Percentiles rank a stretch among this genome's conserved stretches.
Evolutionary conservation across 1,140 invertebrate species (phyloP).

Genomic region (Heliothis virescens): DNA sequence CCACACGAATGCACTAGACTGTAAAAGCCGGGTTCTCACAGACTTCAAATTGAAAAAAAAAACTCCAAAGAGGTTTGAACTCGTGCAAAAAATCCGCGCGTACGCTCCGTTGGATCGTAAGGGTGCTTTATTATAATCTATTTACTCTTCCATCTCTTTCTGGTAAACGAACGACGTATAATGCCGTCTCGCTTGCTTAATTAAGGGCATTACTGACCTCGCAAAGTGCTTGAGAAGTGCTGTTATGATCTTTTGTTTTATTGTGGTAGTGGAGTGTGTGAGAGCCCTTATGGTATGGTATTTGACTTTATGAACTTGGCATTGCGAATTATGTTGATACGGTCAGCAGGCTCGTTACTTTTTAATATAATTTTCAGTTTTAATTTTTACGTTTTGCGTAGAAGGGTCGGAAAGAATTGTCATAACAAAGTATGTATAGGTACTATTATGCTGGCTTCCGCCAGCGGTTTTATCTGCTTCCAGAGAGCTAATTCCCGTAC

Average conservation of each 20-base stretch:
- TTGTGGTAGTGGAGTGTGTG: slow-evolving; percentile 69
- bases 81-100: slow-evolving; percentile 73
- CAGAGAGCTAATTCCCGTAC: too few species aligned
- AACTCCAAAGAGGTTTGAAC: slow-evolving; percentile 54
- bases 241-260: slow-evolving; percentile 83
- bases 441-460: too few species aligned
- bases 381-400: not conserved
- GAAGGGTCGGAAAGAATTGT: not conserved
- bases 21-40: slow-evolving; percentile 73
- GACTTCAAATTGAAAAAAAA: slow-evolving; percentile 56
- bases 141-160: slow-evolving; percentile 56
- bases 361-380: not conserved
- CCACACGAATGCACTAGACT: slow-evolving; percentile 72
- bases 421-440: too few species aligned
- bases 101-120: slow-evolving; percentile 68
- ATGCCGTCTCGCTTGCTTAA: slow-evolving; percentile 65
- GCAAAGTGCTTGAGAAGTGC: slow-evolving; percentile 78
- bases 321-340: slow-evolving; percentile 49
- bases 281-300: slow-evolving; percentile 59
- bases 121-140: slow-evolving; percentile 73
- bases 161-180: slow-evolving; percentile 6
- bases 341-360: not conserved
- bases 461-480: too few species aligned
- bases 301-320: slow-evolving; percentile 67
- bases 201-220: slow-evolving; percentile 81